These are phyloP conservation scores for Periophthalmus modestus DNA, from an alignment of 2,113 vertebrate genomes.

Conservation along the genomic window DNA sequence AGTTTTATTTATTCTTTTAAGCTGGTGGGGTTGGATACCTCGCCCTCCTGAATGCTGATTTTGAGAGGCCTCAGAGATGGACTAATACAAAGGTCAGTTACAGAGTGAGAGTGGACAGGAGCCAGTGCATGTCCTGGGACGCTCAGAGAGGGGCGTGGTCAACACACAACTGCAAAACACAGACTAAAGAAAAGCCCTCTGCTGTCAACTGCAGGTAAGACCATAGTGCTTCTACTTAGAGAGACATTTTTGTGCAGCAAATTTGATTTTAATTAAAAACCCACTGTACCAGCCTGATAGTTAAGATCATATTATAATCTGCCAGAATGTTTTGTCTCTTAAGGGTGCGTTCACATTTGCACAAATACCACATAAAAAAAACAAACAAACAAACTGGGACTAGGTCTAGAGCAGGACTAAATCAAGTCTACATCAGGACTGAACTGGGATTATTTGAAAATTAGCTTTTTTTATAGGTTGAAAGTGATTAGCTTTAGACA, in stretches of 20 bases:
- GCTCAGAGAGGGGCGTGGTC: slow-evolving; percentile 68
- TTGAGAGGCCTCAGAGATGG: slow-evolving; percentile 60
- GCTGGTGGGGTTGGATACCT: slow-evolving; percentile 69
- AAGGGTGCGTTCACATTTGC: too few relatives aligned
- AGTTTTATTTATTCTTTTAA: neutral
- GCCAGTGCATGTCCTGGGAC: slow-evolving; percentile 79
- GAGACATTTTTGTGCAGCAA: neutral
- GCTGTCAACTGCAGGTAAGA: slow-evolving; percentile 81
- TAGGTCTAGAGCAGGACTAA: neutral
- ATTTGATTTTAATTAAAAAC: neutral
- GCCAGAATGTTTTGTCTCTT: too few relatives aligned
- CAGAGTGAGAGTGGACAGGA: slow-evolving; percentile 66
- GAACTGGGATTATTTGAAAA: neutral
- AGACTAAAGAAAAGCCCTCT: slow-evolving; percentile 38
- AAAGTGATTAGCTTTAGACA: too few relatives aligned
- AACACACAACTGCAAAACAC: slow-evolving; percentile 55
- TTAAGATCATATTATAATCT: neutral
- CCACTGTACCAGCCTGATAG: neutral
- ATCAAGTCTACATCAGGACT: neutral
- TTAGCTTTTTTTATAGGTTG: too few relatives aligned
- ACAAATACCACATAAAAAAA: too few relatives aligned
- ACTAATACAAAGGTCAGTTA: slow-evolving; percentile 73
- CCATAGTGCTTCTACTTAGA: neutral
- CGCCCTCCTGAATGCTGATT: slow-evolving; percentile 78
- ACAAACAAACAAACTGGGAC: too few relatives aligned